Conservation (phyloP, 1,140 invertebrate species). For the Pissodes strobi region DNA sequence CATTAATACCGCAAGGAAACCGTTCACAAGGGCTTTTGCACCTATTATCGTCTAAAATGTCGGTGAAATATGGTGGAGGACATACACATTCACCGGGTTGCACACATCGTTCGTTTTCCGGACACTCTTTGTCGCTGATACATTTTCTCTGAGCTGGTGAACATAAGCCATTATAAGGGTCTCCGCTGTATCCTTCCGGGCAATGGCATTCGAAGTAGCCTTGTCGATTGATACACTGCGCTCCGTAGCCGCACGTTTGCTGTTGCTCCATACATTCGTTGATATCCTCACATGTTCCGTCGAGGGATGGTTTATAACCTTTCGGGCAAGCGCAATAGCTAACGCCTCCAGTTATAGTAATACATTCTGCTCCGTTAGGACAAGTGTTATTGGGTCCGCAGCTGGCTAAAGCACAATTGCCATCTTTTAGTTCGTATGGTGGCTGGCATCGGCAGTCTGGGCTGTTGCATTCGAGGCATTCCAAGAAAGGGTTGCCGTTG, state of each 20-base stretch:
- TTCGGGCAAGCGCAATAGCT: conserved; percentile 88
- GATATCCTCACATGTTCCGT: conserved; percentile 81
- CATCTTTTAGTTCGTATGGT: conserved; percentile 81
- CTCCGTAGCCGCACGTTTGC: conserved; percentile 81
- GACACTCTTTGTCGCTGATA: conserved; percentile 79
- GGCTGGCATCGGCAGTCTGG: conserved; percentile 84
- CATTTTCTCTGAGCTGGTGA: conserved; percentile 80
- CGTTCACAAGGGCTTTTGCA: conserved; percentile 89
- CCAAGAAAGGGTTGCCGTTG: conserved; percentile 84
- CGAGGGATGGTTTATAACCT: conserved; percentile 71
- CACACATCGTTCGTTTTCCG: conserved; percentile 85
- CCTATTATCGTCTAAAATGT: conserved; percentile 76
- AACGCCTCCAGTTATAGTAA: conserved; percentile 84
- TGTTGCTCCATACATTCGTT: conserved; percentile 80
- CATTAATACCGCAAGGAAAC: conserved; percentile 89
- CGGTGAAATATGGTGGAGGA: conserved; percentile 84
- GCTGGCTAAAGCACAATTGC: conserved; percentile 79
- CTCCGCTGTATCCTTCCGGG: conserved; percentile 72
- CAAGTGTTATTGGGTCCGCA: conserved; percentile 79
- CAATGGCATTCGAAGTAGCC: conserved; percentile 83
- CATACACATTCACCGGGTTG: conserved; percentile 88
- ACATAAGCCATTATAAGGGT: conserved; percentile 71
- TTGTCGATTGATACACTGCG: conserved; percentile 79
- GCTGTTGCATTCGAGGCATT: conserved; percentile 83
- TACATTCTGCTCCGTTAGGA: conserved; percentile 82